Base-by-base conservation (phyloP, 2,888 invertebrate genomes). In the Xestoiulus laeticollis region DNA sequence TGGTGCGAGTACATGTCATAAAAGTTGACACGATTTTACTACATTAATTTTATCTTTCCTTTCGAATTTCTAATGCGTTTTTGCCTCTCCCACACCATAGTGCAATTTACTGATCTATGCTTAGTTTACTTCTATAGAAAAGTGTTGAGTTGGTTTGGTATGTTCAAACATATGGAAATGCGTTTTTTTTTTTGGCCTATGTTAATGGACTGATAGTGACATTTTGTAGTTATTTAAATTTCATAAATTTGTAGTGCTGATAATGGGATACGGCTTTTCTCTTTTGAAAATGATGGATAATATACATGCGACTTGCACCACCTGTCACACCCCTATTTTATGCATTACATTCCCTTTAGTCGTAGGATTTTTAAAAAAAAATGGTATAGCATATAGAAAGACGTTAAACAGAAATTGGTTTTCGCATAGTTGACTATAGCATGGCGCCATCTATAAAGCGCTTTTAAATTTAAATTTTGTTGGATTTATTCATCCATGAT, bases 81-180 rank as follows among this genome's bases (percentile, higher is more conserved):
- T 8, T 68, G 68, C 68, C 68, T 68, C 68, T 26, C 68, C 68
- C 68, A 68, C 22, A 68, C 22, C 59, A n/a, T 68, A 22, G 26
- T 26, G 68, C 68, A 68, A 26, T 68, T 68, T n/a, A 22, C 68
- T 68, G 68, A 22, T 26, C 68, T 68, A 26, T 22, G 26, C 26
- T 10, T 68, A 10, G 68, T 26, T 68, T 12, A 68, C 6, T 53
- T n/a, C 5, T 19, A 19, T 19, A n/a, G n/a, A 59, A n/a, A 59
- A 48, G 16, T 48, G 12, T 16, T 16, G n/a, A 26, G 26, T 68
- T 68, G 68, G 22, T 26, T n/a, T 22, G 68, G 22, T 68, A 5
- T 26, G 68, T n/a, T 68, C 26, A n/a, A 68, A 68, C 68, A 68
- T 68, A 26, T 68, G 68, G 68, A 22, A 68, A 68, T 68, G n/a